Conservation (phyloP, 2,797 vertebrate genomes). For the Heliangelus exortis region DNA sequence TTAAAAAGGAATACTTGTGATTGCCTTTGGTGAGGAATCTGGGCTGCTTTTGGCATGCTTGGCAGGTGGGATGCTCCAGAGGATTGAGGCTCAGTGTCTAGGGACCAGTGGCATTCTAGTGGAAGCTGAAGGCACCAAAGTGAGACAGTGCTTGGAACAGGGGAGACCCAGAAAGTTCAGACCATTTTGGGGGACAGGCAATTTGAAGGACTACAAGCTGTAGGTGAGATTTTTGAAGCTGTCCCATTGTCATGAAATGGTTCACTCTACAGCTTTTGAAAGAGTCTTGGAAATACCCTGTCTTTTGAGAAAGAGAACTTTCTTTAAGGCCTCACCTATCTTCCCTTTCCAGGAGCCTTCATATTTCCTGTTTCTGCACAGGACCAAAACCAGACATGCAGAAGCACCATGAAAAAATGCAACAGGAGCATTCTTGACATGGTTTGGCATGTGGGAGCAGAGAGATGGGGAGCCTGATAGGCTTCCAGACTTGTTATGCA, state of each 20-base stretch:
- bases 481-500: not conserved
- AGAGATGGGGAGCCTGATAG: conserved; percentile 31
- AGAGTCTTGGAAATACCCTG: not conserved
- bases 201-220: not conserved
- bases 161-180: not conserved
- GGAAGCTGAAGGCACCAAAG: not conserved
- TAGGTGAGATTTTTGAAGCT: not conserved
- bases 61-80: not conserved
- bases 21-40: not conserved
- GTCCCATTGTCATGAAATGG: not conserved
- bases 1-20: not conserved
- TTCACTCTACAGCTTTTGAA: not conserved
- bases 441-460: conserved; percentile 20
- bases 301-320: not conserved
- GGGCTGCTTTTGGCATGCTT: not conserved
- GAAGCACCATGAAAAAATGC: not conserved
- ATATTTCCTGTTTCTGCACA: not conserved
- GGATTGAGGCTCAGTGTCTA: not conserved
- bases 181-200: rapidly evolving
- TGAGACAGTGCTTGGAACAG: not conserved
- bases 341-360: not conserved
- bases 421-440: conserved; percentile 22
- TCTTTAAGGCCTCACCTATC: not conserved
- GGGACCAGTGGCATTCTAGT: not conserved
- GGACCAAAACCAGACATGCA: not conserved